Conservation (phyloP, 1,140 invertebrate genomes). For the Colletes gigas region DNA sequence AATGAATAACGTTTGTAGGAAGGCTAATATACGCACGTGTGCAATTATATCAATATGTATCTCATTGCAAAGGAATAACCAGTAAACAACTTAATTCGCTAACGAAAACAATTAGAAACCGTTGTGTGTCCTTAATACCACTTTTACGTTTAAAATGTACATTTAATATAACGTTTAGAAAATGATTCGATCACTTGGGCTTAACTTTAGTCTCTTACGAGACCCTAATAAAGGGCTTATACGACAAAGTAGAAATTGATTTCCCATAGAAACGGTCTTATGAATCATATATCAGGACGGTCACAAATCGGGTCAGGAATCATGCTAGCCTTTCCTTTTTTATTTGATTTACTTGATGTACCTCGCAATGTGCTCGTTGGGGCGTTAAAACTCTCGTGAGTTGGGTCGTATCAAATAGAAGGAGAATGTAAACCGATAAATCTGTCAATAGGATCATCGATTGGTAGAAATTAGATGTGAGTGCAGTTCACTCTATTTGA, state of each 20-base stretch:
- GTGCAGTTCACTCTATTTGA: neutral
- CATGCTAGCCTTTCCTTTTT: conserved; percentile 1
- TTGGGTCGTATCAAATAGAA: neutral
- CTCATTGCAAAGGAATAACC: too few species aligned
- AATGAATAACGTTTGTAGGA: too few species aligned
- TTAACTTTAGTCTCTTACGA: neutral
- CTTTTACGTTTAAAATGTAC: too few species aligned
- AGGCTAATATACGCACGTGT: too few species aligned
- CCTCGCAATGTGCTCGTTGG: neutral
- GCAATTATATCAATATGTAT: too few species aligned
- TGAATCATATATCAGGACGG: neutral
- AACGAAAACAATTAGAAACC: too few species aligned
- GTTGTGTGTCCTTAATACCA: too few species aligned
- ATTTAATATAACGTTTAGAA: too few species aligned
- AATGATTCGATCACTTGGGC: neutral
- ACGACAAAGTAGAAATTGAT: neutral
- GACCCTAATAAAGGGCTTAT: neutral
- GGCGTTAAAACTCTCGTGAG: neutral
- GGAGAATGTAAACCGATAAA: conserved; percentile 5
- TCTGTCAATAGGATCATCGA: neutral
- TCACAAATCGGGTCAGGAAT: conserved; percentile 15
- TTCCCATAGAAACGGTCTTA: neutral
- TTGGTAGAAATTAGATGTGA: neutral
- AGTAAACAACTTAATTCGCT: too few species aligned
- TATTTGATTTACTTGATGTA: conserved; percentile 11